Evolutionary conservation across 2,113 vertebrate genomes (phyloP).

Genomic region (Lagenorhynchus albirostris): DNA sequence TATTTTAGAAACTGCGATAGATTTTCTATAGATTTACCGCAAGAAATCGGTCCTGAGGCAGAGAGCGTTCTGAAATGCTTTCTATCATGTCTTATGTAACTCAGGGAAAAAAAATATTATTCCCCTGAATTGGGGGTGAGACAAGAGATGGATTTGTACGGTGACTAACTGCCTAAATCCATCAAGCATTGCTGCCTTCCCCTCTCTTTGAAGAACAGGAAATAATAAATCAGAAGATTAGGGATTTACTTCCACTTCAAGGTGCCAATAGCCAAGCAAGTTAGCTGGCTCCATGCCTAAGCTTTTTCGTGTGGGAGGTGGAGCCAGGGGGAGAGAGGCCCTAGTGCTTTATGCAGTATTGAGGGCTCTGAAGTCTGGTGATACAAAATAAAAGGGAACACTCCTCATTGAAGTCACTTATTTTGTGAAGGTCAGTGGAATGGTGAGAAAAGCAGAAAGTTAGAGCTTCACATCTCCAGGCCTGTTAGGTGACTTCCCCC

Average conservation of each 20-base stretch:
- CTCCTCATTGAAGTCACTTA: not conserved
- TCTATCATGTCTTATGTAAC: slow-evolving; percentile 62
- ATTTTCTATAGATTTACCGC: slow-evolving; percentile 58
- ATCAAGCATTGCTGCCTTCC: slow-evolving; percentile 33
- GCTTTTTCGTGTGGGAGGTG: not conserved
- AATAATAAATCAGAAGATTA: slow-evolving; percentile 69
- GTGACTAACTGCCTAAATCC: slow-evolving; percentile 62
- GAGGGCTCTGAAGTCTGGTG: not conserved
- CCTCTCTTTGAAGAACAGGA: slow-evolving; percentile 62
- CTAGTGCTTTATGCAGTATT: not conserved
- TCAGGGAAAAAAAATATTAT: slow-evolving; percentile 59
- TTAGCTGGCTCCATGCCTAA: slow-evolving; percentile 45
- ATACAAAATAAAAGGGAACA: not conserved
- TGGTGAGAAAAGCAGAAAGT: not conserved
- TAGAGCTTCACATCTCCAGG: not conserved
- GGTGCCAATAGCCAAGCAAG: slow-evolving; percentile 57
- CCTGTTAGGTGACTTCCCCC: not conserved
- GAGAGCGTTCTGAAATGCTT: slow-evolving; percentile 49
- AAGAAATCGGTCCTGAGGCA: slow-evolving; percentile 57
- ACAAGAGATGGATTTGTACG: slow-evolving; percentile 64
- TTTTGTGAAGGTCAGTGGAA: not conserved
- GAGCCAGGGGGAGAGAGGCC: not conserved
- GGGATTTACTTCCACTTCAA: slow-evolving; percentile 65
- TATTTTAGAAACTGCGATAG: slow-evolving; percentile 45
- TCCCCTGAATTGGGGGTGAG: slow-evolving; percentile 61